A percentile compares a stretch with the other conserved stretches of the same genome.
Evolutionary conservation across 64 coral and sea anemone genomes (phyloP).

Genomic region (Stichodactyla mertensii): DNA sequence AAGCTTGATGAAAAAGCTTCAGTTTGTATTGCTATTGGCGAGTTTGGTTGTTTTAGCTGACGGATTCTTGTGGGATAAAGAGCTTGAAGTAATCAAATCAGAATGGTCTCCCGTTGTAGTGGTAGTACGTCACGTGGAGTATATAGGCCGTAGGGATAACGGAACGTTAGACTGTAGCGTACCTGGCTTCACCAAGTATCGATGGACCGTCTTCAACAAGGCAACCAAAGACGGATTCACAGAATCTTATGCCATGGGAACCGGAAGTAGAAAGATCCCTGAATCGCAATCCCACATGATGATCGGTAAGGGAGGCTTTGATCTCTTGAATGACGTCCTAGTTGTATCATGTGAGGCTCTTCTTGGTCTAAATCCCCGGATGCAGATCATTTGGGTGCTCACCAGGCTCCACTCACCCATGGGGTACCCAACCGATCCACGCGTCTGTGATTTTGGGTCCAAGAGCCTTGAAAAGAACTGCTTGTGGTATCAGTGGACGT

Average conservation of each 20-base stretch:
- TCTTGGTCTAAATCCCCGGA: conserved; percentile 22
- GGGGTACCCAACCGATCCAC: conserved; percentile 83
- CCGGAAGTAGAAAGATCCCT: conserved; percentile 21
- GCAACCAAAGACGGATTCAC: conserved; percentile 28
- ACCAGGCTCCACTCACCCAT: conserved; percentile 77
- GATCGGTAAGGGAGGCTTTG: conserved; percentile 53
- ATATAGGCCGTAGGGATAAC: conserved; percentile 69
- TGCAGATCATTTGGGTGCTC: conserved; percentile 77
- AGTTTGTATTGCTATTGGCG: background rate
- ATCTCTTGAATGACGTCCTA: conserved; percentile 61
- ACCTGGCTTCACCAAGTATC: conserved; percentile 66
- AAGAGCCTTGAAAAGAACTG: conserved; percentile 14
- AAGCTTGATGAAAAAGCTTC: background rate
- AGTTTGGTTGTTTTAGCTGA: background rate
- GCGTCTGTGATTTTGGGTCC: conserved; percentile 44
- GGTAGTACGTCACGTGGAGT: conserved; percentile 77
- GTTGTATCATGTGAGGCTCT: conserved; percentile 70
- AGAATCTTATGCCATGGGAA: conserved; percentile 30
- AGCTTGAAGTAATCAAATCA: conserved; percentile 38
- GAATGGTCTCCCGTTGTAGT: conserved; percentile 40
- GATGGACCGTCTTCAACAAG: conserved; percentile 58
- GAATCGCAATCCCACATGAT: conserved; percentile 43
- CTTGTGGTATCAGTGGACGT: conserved; percentile 64
- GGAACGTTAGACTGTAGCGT: conserved; percentile 80
- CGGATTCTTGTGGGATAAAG: conserved; percentile 56